Evolutionary conservation across 2,797 vertebrate species (phyloP).

Genomic region (Sparus aurata): DNA sequence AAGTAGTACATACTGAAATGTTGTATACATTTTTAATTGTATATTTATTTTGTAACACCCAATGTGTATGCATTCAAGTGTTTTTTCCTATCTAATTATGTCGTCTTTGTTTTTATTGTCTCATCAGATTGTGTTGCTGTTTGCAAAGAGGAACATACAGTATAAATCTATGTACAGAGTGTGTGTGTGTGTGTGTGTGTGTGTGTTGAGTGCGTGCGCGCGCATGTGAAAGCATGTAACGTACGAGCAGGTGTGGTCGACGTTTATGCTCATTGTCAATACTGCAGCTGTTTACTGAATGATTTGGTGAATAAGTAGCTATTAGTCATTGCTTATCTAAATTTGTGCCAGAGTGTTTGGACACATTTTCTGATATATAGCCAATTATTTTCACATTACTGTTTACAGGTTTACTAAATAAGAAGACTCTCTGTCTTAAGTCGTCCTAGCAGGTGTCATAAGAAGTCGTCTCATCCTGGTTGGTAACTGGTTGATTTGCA

Average conservation of each 20-base stretch:
- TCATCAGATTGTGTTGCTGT: slow-evolving; percentile 22
- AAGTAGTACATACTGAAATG: slow-evolving; percentile 39
- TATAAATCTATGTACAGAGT: slow-evolving; percentile 52
- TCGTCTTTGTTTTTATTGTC: slow-evolving; percentile 49
- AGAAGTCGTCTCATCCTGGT: slow-evolving; percentile 24
- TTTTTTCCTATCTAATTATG: slow-evolving; percentile 58
- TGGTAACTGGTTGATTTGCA: slow-evolving; percentile 1
- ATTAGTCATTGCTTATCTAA: slow-evolving; percentile 51
- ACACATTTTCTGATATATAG: slow-evolving; percentile 66
- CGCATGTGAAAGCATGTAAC: slow-evolving; percentile 36
- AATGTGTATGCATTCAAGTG: slow-evolving; percentile 58
- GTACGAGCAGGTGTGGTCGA: slow-evolving; percentile 16
- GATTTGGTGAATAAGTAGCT: slow-evolving; percentile 46
- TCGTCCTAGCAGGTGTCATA: slow-evolving; percentile 7
- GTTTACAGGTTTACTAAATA: slow-evolving; percentile 60
- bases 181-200: slow-evolving; percentile 9
- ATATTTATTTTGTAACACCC: slow-evolving; percentile 86
- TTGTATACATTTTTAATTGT: slow-evolving; percentile 76
- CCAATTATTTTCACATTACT: slow-evolving; percentile 69
- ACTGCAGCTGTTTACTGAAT: slow-evolving; percentile 65
- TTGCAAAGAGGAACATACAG: slow-evolving; percentile 35
- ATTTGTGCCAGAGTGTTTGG: slow-evolving; percentile 79
- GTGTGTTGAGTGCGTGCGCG: slow-evolving; percentile 7
- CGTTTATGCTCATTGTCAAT: slow-evolving; percentile 46
- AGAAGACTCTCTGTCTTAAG: slow-evolving; percentile 21